A percentile compares a stretch with the other conserved stretches of the same genome.
Conservation (phyloP, 1,140 invertebrate species). For the Aradophagus sp. region DNA sequence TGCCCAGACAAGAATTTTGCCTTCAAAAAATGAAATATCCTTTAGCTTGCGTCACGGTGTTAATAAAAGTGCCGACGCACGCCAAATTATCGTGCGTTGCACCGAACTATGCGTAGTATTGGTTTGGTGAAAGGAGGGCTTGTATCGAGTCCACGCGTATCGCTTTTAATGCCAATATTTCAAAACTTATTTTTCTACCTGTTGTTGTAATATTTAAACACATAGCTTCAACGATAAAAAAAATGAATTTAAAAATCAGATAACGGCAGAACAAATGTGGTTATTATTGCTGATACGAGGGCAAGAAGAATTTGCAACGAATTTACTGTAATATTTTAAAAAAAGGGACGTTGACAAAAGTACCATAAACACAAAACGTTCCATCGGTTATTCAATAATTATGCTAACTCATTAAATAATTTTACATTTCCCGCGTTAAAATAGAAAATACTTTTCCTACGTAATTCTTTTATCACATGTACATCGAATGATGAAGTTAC, state of each 20-base stretch:
- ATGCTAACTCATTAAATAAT: no score
- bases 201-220: conserved; percentile 28
- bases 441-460: no score
- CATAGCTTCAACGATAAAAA: conserved; percentile 4
- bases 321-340: no score
- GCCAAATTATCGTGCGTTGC: conserved; percentile 38
- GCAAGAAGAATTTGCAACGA: no score
- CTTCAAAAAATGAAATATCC: conserved; percentile 28
- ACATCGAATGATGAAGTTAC: no score
- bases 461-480: no score
- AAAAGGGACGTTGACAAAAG: no score
- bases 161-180: conserved; percentile 49
- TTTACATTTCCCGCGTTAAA: no score
- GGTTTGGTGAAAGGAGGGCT: conserved; percentile 63
- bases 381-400: no score
- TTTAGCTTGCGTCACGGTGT: conserved; percentile 12
- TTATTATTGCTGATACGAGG: no score
- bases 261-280: no score
- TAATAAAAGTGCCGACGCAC: conserved; percentile 31
- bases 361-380: no score
- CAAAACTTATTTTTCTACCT: conserved; percentile 45
- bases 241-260: conserved; percentile 1
- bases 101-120: conserved; percentile 47
- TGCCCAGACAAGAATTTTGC: conserved; percentile 32
- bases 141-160: conserved; percentile 41